Conservation (phyloP, 1,140 invertebrate species). For the Drosophila hydei region DNA sequence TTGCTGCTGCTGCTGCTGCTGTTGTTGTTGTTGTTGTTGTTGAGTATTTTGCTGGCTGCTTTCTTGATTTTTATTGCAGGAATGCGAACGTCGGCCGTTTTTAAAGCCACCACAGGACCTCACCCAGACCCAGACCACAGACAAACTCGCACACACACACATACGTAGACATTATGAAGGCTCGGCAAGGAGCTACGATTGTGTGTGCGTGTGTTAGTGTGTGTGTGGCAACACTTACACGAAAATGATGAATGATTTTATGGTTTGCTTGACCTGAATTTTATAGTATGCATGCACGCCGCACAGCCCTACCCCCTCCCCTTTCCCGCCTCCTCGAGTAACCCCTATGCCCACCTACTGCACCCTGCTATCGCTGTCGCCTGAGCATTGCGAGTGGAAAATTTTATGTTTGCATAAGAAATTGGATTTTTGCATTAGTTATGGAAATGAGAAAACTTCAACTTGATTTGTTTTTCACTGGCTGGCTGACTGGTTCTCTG, state of each 20-base stretch:
- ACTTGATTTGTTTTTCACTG: constrained; percentile 81
- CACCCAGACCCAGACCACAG: constrained; percentile 36
- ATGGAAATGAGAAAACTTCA: constrained; percentile 83
- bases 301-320: background rate
- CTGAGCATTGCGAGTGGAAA: constrained; percentile 78
- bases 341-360: constrained; percentile 1
- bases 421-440: constrained; percentile 84
- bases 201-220: constrained; percentile 37
- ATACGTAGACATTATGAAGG: constrained; percentile 42
- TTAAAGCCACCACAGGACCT: constrained; percentile 69
- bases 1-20: constrained; percentile 32
- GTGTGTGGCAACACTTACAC: constrained; percentile 76
- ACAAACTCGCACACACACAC: constrained; percentile 28
- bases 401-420: constrained; percentile 84
- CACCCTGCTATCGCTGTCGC: constrained; percentile 38
- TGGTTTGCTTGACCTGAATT: constrained; percentile 83
- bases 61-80: constrained; percentile 80
- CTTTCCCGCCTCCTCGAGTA: too few species aligned
- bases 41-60: constrained; percentile 59
- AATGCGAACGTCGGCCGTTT: constrained; percentile 80
- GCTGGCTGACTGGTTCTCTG: constrained; percentile 19
- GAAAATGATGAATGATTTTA: constrained; percentile 84
- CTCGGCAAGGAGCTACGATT: constrained; percentile 52
- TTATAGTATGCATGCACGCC: constrained; percentile 79
- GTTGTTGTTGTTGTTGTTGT: constrained; percentile 27